Conservation (phyloP, 2,797 vertebrate genomes). For the Strix occidentalis region DNA sequence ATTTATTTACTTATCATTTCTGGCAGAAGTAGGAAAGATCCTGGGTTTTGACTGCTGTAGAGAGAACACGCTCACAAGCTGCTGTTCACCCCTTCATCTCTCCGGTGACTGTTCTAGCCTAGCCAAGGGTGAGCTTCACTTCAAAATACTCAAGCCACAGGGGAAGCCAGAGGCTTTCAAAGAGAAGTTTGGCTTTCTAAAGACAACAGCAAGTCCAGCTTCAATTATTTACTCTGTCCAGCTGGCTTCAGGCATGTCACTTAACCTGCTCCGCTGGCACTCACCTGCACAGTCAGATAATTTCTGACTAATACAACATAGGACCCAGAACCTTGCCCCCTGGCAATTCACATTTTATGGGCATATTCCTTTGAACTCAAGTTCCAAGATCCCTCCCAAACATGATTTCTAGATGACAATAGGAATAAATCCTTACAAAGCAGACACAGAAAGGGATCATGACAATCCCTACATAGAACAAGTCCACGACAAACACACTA, state of each 20-base stretch:
- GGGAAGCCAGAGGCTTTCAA: background rate
- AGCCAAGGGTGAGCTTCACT: background rate
- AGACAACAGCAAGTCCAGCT: background rate
- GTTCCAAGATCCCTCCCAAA: background rate
- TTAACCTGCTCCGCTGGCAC: background rate
- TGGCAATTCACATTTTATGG: background rate
- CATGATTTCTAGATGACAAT: background rate
- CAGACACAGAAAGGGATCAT: background rate
- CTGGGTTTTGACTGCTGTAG: background rate
- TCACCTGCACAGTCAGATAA: background rate
- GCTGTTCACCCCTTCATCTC: background rate
- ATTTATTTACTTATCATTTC: background rate
- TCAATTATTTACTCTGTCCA: background rate
- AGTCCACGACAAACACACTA: accelerated
- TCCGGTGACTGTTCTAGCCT: background rate
- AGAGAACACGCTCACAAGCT: background rate
- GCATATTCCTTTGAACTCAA: background rate
- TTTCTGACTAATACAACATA: background rate
- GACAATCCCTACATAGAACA: accelerated
- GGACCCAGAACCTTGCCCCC: background rate
- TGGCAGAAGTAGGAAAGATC: background rate
- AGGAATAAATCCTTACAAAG: background rate
- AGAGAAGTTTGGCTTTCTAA: background rate
- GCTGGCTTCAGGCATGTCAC: background rate
- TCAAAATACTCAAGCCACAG: background rate